Percentiles rank a stretch among this genome's conserved stretches.
These are phyloP conservation scores for Actenoides hombroni DNA, from an alignment of 2,113 vertebrate species.

Conservation along the genomic window DNA sequence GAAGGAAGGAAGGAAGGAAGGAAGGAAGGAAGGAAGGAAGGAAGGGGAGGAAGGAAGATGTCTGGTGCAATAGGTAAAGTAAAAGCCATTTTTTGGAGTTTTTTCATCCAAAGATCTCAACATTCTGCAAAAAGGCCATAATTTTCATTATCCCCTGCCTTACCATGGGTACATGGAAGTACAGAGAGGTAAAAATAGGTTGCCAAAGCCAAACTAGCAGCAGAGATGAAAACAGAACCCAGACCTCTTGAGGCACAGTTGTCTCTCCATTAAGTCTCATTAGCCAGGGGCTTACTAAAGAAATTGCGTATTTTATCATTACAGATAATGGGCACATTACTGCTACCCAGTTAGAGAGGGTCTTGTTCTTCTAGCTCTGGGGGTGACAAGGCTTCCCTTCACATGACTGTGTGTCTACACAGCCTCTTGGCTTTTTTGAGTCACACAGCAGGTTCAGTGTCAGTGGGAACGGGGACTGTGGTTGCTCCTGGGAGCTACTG, in stretches of 20 bases:
- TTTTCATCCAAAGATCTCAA: not conserved
- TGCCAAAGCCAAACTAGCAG: not conserved
- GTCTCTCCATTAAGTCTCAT: not conserved
- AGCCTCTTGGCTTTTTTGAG: not conserved
- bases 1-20: not conserved
- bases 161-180: not conserved
- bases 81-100: not conserved
- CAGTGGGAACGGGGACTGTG: not conserved
- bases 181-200: not conserved
- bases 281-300: not conserved
- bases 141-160: not conserved
- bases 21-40: not conserved
- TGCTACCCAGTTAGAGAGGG: not conserved
- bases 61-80: not conserved
- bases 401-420: fast-evolving
- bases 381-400: not conserved
- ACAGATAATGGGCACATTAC: not conserved
- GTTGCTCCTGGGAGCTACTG: not conserved
- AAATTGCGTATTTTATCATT: not conserved
- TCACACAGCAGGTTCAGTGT: not conserved
- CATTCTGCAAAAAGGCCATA: not conserved
- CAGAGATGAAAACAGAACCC: not conserved
- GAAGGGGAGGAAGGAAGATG: not conserved
- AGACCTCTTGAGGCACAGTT: not conserved
- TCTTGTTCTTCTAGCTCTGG: not conserved